Conservation (phyloP, 2,113 vertebrate genomes). For the Grantiella picta region DNA sequence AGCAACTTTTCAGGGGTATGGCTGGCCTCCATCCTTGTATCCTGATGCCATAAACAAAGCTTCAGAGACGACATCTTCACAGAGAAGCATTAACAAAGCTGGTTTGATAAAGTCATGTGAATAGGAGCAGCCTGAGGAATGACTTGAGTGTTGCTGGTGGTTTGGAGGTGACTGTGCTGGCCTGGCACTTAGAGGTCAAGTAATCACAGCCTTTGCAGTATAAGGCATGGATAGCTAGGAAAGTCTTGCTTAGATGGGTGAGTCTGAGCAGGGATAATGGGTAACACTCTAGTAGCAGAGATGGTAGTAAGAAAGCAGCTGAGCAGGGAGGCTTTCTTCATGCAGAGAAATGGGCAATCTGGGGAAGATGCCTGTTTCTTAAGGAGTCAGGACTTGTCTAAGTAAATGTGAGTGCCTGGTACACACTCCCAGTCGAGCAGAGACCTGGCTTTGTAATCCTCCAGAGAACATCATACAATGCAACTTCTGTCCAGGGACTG, state of each 20-base stretch:
- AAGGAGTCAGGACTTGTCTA: neutral
- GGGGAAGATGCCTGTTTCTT: neutral
- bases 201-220: neutral
- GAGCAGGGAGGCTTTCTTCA: neutral
- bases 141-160: neutral
- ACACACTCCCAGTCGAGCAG: neutral
- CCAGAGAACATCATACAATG: neutral
- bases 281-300: neutral
- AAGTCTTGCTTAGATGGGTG: neutral
- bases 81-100: neutral
- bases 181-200: neutral
- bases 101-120: neutral
- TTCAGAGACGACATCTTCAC: neutral
- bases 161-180: neutral
- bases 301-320: neutral
- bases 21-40: neutral
- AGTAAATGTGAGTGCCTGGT: neutral
- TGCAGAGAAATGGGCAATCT: neutral
- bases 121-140: neutral
- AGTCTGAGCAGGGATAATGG: neutral
- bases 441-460: neutral
- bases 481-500: slow-evolving; percentile 4
- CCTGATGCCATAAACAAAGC: neutral
- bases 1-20: neutral
- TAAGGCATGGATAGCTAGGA: neutral